Evolutionary conservation across 2,888 invertebrate genomes (phyloP).

Genomic region (Saturnia pavonia): DNA sequence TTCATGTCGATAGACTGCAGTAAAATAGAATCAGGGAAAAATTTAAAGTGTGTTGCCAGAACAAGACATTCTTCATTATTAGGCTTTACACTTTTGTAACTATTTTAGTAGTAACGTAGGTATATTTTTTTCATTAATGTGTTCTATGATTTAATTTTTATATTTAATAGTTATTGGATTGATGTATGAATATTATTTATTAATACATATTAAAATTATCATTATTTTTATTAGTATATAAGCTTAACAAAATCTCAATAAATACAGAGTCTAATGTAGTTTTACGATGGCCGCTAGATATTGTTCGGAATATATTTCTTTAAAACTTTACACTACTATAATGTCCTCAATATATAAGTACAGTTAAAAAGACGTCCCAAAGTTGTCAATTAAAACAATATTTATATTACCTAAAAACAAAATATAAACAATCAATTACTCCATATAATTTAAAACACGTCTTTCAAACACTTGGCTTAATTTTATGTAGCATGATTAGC

Average conservation of each 20-base stretch:
- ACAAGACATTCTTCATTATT: not conserved
- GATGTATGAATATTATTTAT: no score
- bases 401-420: not conserved
- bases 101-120: not conserved
- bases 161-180: no score
- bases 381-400: not conserved
- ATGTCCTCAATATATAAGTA: not conserved
- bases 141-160: not conserved
- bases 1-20: constrained; percentile 16
- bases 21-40: not conserved
- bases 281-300: no score
- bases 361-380: not conserved
- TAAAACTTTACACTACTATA: no score
- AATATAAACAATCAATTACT: not conserved
- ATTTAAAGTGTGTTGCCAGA: constrained; percentile 11
- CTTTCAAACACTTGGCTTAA: not conserved
- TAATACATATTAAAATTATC: no score
- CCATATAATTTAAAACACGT: not conserved
- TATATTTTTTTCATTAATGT: not conserved
- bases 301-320: no score
- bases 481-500: not conserved
- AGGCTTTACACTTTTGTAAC: not conserved
- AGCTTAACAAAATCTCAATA: no score
- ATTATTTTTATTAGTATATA: no score
- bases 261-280: no score